Conservation (phyloP, 1,140 invertebrate species). For the Prorops nasuta region DNA sequence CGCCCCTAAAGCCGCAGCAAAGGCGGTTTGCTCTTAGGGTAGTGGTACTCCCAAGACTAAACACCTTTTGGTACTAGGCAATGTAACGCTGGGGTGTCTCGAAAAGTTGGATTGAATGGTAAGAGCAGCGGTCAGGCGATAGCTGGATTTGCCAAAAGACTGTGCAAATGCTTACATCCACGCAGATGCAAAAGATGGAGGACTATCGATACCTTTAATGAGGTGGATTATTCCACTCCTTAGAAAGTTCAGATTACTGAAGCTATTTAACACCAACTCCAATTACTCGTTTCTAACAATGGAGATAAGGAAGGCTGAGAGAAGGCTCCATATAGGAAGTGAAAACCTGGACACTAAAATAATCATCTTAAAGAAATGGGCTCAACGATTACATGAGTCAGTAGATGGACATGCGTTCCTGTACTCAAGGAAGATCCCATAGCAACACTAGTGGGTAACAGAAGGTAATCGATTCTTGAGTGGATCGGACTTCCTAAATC, state of each 20-base stretch:
- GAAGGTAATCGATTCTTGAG: constrained; percentile 13
- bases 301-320: constrained; percentile 3
- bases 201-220: constrained; percentile 9
- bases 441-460: constrained; percentile 21
- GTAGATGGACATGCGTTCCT: constrained; percentile 12
- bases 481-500: constrained; percentile 24
- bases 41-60: neutral
- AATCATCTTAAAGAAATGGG: constrained; percentile 4
- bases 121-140: constrained; percentile 8
- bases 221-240: neutral
- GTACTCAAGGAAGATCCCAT: constrained; percentile 1
- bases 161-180: constrained; percentile 18
- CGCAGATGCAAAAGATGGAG: constrained; percentile 9
- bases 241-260: too few species aligned
- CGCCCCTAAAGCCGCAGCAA: constrained; percentile 19
- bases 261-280: neutral
- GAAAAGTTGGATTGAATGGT: constrained; percentile 6
- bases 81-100: constrained; percentile 2
- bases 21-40: constrained; percentile 7
- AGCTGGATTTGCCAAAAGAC: constrained; percentile 14
- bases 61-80: constrained; percentile 9
- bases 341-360: constrained; percentile 12
- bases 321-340: constrained; percentile 14
- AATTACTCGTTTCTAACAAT: neutral
- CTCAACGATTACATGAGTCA: neutral